Base-by-base conservation (phyloP, 1,140 invertebrate species). In the honey bee (Apis mellifera) region DNA sequence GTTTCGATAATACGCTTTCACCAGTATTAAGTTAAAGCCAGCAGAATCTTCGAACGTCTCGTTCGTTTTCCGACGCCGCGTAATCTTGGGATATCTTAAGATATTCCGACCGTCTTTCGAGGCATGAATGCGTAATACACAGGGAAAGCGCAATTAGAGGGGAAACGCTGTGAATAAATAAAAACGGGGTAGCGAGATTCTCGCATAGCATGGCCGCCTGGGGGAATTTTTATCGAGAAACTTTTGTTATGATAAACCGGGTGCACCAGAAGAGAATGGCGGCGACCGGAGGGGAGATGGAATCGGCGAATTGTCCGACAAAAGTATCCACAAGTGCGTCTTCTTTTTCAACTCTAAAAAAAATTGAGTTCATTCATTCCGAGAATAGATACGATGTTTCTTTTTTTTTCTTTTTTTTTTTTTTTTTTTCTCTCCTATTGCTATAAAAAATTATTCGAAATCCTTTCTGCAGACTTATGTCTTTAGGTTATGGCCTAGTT, bases 131-230 rank as follows among this genome's bases (percentile, higher is more conserved):
- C 52, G 52, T 68, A 78, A 78, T 78, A 48, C 26, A 4, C 13
- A 1, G 13, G n/a, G n/a, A 68, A 68, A 57, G 75, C 21, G 75
- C 75, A 78, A 78, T 78, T 78, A 78, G 65, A 78, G 50, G 32
- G 75, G 64, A 5, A 66, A 57, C 64, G 64, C 9, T 26, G 75
- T 57, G 75, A 78, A 78, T 69, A 78, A 78, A 78, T 78, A 57
- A 68, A 69, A 78, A 54, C 50, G 26, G 23, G 8, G 17, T 15
- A 62, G 60, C 12, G 8, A 4, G 17, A 55, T 23, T 55, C 26
- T 55, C 48, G 5, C 32, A 19, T 17, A 21, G 54, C 15, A 15
- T 55, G 15, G 42, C 23, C 59, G n/a, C n/a, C 52, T n/a, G 52
- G 26, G 23, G 23, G 19, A 52, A 65, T 62, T 66, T 62, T 77